Base-by-base conservation (phyloP, 2,888 invertebrate species). In the Xanthorhoe designata region DNA sequence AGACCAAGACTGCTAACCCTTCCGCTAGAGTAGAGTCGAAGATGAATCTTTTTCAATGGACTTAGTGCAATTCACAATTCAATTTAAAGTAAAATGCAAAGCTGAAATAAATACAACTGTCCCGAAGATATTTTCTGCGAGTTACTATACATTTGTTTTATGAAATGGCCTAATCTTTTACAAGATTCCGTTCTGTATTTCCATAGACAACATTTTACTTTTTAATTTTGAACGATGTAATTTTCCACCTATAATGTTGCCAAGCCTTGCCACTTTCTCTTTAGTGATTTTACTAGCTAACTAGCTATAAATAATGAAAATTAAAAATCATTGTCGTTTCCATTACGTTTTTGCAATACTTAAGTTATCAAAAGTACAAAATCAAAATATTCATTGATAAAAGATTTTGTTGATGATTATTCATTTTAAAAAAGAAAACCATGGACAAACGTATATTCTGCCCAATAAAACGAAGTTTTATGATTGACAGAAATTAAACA, bases 131-230 rank as follows among this genome's bases (percentile, higher is more conserved):
- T 91, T 93, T 94, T 93, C 92, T 93, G 93, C 92, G 91, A 94
- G 92, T 90, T 91, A 93, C 94, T 94, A 94, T 92, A 94, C 93
- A 93, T 94, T 93, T 94, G 93, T 94, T 94, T 92, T 92, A 94
- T 93, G 94, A 93, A 94, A 94, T 94, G 94, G 94, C 94, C 94
- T 94, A 94, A 92, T 94, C 94, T 94, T 91, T 93, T 94, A 92
- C 93, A 93, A 94, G 94, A 94, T 94, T 93, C 92, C 91, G 91
- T 93, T 93, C 93, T 92, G 91, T 91, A 87, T 85, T 91, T 87
- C 88, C 93, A 93, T 93, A 93, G 92, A 93, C 92, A 92, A 91
- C 76, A 77, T 80, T 74, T 76, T 84, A 86, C 82, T 90, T 92
- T 91, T 92, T 89, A 86, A 88, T 90, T 90, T 89, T 77, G 82